Percentiles rank a stretch among this genome's conserved stretches.
These are phyloP conservation scores for Nomada fabriciana DNA, from an alignment of 2,888 invertebrate genomes.

Conservation along the genomic window DNA sequence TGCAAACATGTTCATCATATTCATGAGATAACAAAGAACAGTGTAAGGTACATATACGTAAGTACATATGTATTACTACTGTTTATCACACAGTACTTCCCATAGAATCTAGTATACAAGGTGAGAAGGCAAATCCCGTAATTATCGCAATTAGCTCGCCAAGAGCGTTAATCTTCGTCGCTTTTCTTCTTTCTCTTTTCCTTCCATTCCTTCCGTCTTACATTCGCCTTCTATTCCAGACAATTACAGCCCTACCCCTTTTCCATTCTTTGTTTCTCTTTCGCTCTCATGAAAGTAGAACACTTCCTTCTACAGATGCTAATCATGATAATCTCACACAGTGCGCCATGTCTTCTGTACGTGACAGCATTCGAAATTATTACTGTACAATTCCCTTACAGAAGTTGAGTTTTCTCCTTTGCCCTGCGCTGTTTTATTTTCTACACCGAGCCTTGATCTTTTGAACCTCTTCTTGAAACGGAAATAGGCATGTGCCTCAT, in stretches of 20 bases:
- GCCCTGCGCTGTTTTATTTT: not conserved
- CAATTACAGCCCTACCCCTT: constrained; percentile 56
- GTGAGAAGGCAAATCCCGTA: constrained; percentile 25
- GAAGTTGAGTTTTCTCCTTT: not conserved
- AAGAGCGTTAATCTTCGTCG: constrained; percentile 38
- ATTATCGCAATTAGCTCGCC: constrained; percentile 48
- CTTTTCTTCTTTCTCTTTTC: constrained; percentile 33
- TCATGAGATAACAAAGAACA: too few species aligned
- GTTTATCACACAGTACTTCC: not conserved
- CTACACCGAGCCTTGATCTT: constrained; percentile 21
- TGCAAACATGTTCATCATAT: too few species aligned
- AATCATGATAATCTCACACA: constrained; percentile 73
- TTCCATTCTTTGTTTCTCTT: constrained; percentile 57
- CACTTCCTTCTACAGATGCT: constrained; percentile 79
- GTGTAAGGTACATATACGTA: not conserved
- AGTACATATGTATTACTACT: not conserved
- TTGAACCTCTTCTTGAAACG: not conserved
- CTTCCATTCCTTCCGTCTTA: constrained; percentile 37
- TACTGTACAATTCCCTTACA: constrained; percentile 23
- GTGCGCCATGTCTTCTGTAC: constrained; percentile 51
- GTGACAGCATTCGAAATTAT: constrained; percentile 62
- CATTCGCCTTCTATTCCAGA: constrained; percentile 46
- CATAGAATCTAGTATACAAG: constrained; percentile 2
- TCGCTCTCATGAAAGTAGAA: constrained; percentile 75
- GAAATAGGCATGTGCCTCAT: not conserved